A percentile compares a stretch with the other conserved stretches of the same genome.
Conservation (phyloP, 2,797 vertebrate genomes). For the Poliocrania exsul region DNA sequence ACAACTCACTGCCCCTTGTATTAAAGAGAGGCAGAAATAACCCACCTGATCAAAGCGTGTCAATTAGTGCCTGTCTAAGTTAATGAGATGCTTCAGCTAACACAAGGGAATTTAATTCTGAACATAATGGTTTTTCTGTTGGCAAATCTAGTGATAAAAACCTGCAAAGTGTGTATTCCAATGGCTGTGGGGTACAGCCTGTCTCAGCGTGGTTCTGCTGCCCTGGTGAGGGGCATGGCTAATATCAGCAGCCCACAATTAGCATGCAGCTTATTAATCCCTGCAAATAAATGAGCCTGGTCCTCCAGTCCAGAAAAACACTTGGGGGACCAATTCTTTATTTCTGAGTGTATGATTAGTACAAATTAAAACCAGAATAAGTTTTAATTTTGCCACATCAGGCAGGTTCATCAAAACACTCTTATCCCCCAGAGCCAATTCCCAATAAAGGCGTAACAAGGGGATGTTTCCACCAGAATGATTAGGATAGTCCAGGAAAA, state of each 20-base stretch:
- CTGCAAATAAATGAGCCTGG: background rate
- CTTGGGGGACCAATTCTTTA: constrained; percentile 63
- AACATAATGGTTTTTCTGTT: background rate
- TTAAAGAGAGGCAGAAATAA: background rate
- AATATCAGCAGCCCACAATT: background rate
- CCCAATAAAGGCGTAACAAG: background rate
- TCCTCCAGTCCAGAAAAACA: constrained; percentile 47
- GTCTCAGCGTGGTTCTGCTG: fast-evolving
- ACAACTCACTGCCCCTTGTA: background rate
- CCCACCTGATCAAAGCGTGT: background rate
- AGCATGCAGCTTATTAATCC: constrained; percentile 25
- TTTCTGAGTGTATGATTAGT: constrained; percentile 51
- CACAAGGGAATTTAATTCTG: background rate
- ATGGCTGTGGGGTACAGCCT: background rate
- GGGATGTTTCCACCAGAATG: background rate
- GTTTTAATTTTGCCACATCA: constrained; percentile 39
- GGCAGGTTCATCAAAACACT: constrained; percentile 21
- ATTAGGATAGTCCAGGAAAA: constrained; percentile 49
- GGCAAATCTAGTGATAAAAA: background rate
- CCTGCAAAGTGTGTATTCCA: background rate
- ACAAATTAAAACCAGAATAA: constrained; percentile 64
- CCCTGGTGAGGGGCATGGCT: background rate
- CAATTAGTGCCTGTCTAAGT: background rate
- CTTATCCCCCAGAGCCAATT: constrained; percentile 23
- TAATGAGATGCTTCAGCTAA: background rate